These are phyloP conservation scores for Hyles vespertilio DNA, from an alignment of 1,140 invertebrate genomes.

Conservation along the genomic window DNA sequence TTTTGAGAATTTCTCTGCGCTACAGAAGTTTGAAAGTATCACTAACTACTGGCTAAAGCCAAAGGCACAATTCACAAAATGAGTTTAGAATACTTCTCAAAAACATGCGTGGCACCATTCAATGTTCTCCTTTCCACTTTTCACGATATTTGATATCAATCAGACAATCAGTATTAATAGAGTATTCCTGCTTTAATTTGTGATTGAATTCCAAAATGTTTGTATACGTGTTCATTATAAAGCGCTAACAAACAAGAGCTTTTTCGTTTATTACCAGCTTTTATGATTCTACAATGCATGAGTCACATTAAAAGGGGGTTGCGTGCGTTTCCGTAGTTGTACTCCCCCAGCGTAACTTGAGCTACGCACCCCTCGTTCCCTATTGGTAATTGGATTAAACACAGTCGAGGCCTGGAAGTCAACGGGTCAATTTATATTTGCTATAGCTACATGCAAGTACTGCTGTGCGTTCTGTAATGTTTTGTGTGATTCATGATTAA, in stretches of 20 bases:
- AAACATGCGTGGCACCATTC: too few relatives aligned
- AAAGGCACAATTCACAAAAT: too few relatives aligned
- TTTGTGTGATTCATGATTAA: constrained; percentile 10
- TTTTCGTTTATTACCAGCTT: constrained; percentile 23
- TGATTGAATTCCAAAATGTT: not conserved
- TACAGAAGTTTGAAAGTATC: too few relatives aligned
- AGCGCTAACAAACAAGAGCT: constrained; percentile 25
- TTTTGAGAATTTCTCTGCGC: too few relatives aligned
- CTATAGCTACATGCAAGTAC: constrained; percentile 33
- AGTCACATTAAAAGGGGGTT: constrained; percentile 47
- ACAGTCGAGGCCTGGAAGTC: constrained; percentile 24
- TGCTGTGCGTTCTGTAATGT: constrained; percentile 25
- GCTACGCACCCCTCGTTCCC: constrained; percentile 27
- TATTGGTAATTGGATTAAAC: constrained; percentile 40
- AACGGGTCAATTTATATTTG: constrained; percentile 37
- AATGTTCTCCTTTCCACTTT: too few relatives aligned
- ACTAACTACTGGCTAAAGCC: too few relatives aligned
- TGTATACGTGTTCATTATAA: constrained; percentile 5
- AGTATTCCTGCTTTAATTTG: too few relatives aligned
- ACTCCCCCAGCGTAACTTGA: constrained; percentile 40
- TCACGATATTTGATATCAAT: too few relatives aligned
- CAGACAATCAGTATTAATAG: too few relatives aligned
- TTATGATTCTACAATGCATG: constrained; percentile 33
- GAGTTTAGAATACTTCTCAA: too few relatives aligned
- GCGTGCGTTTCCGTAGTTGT: constrained; percentile 34